phyloP scores from a whole-genome alignment of 2,888 invertebrate species.

The Macropis europaea region DNA sequence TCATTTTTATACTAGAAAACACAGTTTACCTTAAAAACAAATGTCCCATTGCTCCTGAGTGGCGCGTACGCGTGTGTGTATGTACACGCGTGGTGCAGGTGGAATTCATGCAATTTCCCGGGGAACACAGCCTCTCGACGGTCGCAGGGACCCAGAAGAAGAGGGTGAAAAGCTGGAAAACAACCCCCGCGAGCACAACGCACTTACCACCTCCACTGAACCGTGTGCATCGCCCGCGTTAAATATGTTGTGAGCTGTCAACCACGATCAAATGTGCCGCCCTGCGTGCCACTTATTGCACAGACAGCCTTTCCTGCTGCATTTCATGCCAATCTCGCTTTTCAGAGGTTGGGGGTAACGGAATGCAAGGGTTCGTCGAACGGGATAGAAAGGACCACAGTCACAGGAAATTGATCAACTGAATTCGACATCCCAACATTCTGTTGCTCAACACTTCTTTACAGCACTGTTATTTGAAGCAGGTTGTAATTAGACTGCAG shows the following conservation, averaged over 20 bases:
- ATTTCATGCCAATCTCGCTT: background rate
- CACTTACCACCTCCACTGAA: conserved; percentile 64
- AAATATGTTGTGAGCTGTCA: conserved; percentile 57
- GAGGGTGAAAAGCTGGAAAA: conserved; percentile 69
- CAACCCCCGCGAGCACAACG: conserved; percentile 61
- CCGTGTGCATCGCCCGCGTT: conserved; percentile 38
- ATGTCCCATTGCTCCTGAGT: background rate
- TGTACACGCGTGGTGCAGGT: conserved; percentile 15
- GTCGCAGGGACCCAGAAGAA: conserved; percentile 51
- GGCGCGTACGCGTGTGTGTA: background rate
- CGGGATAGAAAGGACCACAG: background rate
- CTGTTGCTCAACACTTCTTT: too few relatives aligned
- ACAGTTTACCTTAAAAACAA: conserved; percentile 64
- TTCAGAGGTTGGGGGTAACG: background rate
- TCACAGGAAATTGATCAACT: too few relatives aligned
- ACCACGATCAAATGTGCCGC: conserved; percentile 62
- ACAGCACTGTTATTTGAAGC: too few relatives aligned
- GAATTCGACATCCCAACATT: too few relatives aligned
- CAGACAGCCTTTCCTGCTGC: conserved; percentile 40
- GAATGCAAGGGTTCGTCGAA: background rate
- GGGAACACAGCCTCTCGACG: conserved; percentile 65
- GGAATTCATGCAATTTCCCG: conserved; percentile 70
- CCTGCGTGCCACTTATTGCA: conserved; percentile 50
- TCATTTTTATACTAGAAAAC: too few relatives aligned
- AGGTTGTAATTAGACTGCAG: too few relatives aligned